Base-by-base conservation (phyloP, 2,888 invertebrate species). In the Electrophaes corylata region DNA sequence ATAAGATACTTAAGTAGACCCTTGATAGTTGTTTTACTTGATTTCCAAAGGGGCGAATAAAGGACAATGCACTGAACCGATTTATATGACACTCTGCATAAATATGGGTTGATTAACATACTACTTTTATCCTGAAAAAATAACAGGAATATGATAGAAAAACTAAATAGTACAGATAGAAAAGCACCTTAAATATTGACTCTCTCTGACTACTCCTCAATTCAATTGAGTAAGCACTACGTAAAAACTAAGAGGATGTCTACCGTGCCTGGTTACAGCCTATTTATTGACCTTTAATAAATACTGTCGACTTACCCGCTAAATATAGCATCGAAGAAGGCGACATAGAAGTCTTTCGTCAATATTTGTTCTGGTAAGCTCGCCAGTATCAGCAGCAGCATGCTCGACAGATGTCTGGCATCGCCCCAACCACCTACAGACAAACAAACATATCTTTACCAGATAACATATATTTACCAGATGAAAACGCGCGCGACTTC, bases 311-410 rank as follows among this genome's bases (percentile, higher is more conserved):
- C 92, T 85, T 78, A 96, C 95, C 96, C 95, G 23, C 81, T 76
- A 61, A 94, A 93, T 64, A 96, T 86, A 61, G 95, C 94, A 39
- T 92, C 90, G 77, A 97, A 96, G 75, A 97, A 95, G 45, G 92
- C 90, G 8, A 82, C 78, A 68, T 94, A 95, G 69, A 96, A 94
- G 14, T 91, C 84, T 23, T 84, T 83, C 19, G 90, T 85, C 45
- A 91, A 80, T 51, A 92, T 70, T 19, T 92, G 87, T 14, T 85
- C 81, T 4, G 95, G 95, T 67, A 96, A 86, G 70, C 94, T 92
- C 3, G 96, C 95, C 45, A 98, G 77, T 60, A 98, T 91, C 8
- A 97, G 96, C 53, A 97, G 85, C 54, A 98, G 81, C 81, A 95
- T 94, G 16, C 95, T 95, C 59, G 94, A 95, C 67, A 97, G 93